A percentile compares a stretch with the other conserved stretches of the same genome.
Evolutionary conservation across 2,113 vertebrate genomes (phyloP).

Genomic region (Tetrao urogallus): DNA sequence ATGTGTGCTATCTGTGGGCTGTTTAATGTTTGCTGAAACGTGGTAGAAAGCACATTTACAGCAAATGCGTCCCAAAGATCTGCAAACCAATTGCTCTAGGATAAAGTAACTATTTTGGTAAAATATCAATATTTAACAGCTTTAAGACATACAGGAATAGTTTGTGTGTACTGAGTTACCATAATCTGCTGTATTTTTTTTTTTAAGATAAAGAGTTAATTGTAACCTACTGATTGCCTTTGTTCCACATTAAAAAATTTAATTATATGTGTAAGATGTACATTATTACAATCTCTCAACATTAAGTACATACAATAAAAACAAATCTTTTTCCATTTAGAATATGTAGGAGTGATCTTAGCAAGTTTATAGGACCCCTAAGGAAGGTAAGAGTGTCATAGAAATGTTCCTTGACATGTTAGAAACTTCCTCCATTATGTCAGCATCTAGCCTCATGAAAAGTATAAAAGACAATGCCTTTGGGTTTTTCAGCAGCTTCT

Average conservation of each 20-base stretch:
- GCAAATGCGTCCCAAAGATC: constrained; percentile 32
- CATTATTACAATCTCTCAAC: constrained; percentile 74
- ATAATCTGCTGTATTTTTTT: constrained; percentile 66
- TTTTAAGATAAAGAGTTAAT: constrained; percentile 74
- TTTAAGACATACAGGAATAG: constrained; percentile 44
- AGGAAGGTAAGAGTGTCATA: not conserved
- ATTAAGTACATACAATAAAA: constrained; percentile 74
- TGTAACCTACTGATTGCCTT: constrained; percentile 69
- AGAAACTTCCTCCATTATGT: not conserved
- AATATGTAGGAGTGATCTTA: constrained; percentile 59
- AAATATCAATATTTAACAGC: constrained; percentile 72
- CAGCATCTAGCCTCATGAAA: not conserved
- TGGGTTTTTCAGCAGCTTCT: not conserved
- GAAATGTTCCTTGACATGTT: not conserved
- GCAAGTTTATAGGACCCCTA: not conserved
- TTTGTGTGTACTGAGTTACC: constrained; percentile 72
- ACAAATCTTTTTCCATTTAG: constrained; percentile 63
- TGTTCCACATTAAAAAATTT: constrained; percentile 69
- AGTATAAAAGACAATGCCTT: not conserved
- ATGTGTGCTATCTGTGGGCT: constrained; percentile 5
- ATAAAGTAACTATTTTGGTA: constrained; percentile 63
- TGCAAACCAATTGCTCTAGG: constrained; percentile 33
- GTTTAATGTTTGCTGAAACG: constrained; percentile 64
- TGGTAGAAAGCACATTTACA: constrained; percentile 44
- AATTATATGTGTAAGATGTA: constrained; percentile 76